Conservation (phyloP, 2,113 vertebrate species). For the Oreochromis spilurus region DNA sequence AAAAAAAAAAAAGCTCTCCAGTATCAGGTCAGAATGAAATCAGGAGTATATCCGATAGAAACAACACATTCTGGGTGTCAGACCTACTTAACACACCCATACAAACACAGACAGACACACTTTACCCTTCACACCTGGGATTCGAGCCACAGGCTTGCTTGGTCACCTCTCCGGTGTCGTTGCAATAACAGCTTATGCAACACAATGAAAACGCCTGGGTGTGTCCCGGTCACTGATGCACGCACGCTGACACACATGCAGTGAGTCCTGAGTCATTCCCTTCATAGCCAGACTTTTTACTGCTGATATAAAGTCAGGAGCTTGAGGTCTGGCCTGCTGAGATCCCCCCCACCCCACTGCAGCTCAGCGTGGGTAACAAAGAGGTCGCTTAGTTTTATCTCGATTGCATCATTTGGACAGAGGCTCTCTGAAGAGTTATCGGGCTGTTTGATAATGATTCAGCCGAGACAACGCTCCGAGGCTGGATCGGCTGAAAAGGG, state of each 20-base stretch:
- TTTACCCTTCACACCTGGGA: conserved; percentile 36
- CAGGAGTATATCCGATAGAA: not conserved
- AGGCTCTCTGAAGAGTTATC: conserved; percentile 23
- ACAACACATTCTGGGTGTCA: not conserved
- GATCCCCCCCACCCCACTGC: not conserved
- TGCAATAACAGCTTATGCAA: conserved; percentile 26
- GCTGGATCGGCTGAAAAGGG: not conserved
- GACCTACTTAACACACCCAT: not conserved
- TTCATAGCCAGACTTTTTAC: conserved; percentile 5
- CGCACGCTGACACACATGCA: not conserved
- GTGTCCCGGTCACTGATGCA: not conserved
- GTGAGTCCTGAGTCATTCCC: conserved; percentile 18
- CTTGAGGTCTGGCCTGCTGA: conserved; percentile 14
- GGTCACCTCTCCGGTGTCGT: not conserved
- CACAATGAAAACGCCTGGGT: not conserved
- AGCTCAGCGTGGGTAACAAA: conserved; percentile 29
- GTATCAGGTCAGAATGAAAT: not conserved
- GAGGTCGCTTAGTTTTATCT: conserved; percentile 48
- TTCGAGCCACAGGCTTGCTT: not conserved
- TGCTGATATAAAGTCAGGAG: conserved; percentile 9
- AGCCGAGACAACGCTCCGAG: conserved; percentile 20
- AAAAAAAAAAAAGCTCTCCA: not conserved
- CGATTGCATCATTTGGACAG: conserved; percentile 43
- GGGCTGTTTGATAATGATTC: conserved; percentile 52
- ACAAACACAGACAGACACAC: not conserved